Percentiles rank a stretch among this genome's conserved stretches.
Evolutionary conservation across 2,113 vertebrate genomes (phyloP).

Genomic region (Brevimyrus niger): DNA sequence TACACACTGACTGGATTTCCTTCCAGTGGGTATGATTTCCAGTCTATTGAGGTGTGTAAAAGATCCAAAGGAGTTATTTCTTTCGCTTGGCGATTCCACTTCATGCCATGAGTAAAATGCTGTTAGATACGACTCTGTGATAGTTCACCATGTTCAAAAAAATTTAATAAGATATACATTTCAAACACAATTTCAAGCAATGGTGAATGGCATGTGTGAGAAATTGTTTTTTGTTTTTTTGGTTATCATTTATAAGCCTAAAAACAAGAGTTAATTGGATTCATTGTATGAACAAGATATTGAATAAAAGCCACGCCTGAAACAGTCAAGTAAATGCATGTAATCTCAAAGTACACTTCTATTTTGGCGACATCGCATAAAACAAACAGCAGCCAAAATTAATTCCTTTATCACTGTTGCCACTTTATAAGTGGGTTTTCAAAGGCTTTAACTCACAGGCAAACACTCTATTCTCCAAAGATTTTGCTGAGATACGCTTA

Average conservation of each 20-base stretch:
- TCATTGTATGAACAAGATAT: neutral
- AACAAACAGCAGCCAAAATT: neutral
- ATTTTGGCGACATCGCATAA: neutral
- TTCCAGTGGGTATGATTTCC: neutral
- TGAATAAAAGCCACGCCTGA: neutral
- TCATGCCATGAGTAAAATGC: neutral
- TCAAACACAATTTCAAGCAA: neutral
- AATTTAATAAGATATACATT: neutral
- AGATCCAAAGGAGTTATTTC: neutral
- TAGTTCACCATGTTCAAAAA: neutral
- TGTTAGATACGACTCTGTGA: neutral
- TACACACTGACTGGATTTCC: neutral
- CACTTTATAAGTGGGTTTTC: neutral
- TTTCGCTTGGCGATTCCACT: neutral
- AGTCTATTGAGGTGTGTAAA: neutral
- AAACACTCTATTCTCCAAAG: conserved; percentile 7
- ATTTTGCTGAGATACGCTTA: neutral
- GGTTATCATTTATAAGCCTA: neutral
- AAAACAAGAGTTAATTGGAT: neutral
- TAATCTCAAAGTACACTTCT: neutral
- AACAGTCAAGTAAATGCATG: neutral
- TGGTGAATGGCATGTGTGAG: neutral
- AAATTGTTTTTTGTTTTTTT: neutral
- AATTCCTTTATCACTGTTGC: neutral
- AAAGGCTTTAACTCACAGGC: neutral